phyloP scores from a whole-genome alignment of 2,888 invertebrate genomes.

The Scaptomyza parva region DNA sequence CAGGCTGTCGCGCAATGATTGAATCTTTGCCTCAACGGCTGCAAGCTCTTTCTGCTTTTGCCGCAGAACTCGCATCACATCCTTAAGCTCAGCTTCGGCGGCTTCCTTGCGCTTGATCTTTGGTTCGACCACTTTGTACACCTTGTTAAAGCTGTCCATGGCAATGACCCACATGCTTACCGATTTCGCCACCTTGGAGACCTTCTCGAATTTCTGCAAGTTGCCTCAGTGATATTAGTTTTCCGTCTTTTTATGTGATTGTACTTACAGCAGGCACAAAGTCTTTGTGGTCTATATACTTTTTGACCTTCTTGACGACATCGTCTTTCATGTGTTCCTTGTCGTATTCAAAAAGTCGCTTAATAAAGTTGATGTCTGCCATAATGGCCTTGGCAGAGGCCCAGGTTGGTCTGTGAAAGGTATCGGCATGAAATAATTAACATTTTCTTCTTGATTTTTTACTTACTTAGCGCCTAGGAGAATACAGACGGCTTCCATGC shows the following conservation, averaged over 20 bases:
- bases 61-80: constrained; percentile 90
- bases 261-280: constrained; percentile 90
- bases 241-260: neutral
- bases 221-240: neutral
- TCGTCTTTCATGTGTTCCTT: constrained; percentile 94
- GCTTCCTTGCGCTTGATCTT: constrained; percentile 91
- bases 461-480: constrained; percentile 92
- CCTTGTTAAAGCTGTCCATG: constrained; percentile 94
- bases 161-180: constrained; percentile 97
- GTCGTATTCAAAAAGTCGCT: constrained; percentile 92
- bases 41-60: constrained; percentile 93
- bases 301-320: constrained; percentile 91
- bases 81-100: constrained; percentile 91
- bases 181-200: constrained; percentile 94
- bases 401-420: constrained; percentile 92
- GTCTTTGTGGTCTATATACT: constrained; percentile 93
- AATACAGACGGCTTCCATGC: constrained; percentile 96
- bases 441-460: neutral
- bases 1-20: constrained; percentile 86
- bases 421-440: neutral
- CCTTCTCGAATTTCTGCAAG: constrained; percentile 90
- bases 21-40: constrained; percentile 90
- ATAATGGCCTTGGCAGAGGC: constrained; percentile 91
- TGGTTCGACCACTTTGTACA: constrained; percentile 94
- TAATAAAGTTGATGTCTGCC: constrained; percentile 93